Conservation (phyloP, 2,797 vertebrate genomes). For the Cyprinodon diabolis region DNA sequence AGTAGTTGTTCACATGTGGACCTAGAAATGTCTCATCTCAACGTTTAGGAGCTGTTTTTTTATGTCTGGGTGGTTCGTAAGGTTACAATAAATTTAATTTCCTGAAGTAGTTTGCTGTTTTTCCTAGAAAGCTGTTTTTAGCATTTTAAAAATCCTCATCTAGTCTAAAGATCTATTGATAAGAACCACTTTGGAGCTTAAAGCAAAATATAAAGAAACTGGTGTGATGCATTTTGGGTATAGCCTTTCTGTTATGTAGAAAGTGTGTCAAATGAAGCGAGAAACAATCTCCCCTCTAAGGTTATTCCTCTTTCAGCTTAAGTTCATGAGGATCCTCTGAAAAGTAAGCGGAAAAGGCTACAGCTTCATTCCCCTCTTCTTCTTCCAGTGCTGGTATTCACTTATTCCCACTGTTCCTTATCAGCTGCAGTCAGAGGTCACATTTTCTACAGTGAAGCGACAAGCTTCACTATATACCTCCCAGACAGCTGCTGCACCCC, state of each 20-base stretch:
- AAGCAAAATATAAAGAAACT: neutral
- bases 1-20: too few relatives aligned
- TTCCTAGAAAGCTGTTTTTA: too few relatives aligned
- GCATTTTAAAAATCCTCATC: too few relatives aligned
- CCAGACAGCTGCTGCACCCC: constrained; percentile 17
- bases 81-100: too few relatives aligned
- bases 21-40: too few relatives aligned
- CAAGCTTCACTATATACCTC: constrained; percentile 39
- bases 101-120: too few relatives aligned
- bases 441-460: constrained; percentile 46
- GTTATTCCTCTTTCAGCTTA: constrained; percentile 46
- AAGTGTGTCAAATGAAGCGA: neutral
- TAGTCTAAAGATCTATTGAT: too few relatives aligned
- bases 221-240: neutral
- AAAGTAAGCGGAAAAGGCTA: constrained; percentile 22
- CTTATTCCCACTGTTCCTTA: constrained; percentile 43
- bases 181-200: neutral
- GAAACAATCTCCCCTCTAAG: constrained; percentile 43
- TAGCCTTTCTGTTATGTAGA: neutral
- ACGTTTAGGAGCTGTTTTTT: too few relatives aligned
- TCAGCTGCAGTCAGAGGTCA: constrained; percentile 58
- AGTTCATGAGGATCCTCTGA: constrained; percentile 65
- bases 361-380: constrained; percentile 44
- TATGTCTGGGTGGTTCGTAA: too few relatives aligned
- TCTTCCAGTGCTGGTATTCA: constrained; percentile 17